phyloP scores from a whole-genome alignment of 2,888 invertebrate species.

The Invenusta paracnida region DNA sequence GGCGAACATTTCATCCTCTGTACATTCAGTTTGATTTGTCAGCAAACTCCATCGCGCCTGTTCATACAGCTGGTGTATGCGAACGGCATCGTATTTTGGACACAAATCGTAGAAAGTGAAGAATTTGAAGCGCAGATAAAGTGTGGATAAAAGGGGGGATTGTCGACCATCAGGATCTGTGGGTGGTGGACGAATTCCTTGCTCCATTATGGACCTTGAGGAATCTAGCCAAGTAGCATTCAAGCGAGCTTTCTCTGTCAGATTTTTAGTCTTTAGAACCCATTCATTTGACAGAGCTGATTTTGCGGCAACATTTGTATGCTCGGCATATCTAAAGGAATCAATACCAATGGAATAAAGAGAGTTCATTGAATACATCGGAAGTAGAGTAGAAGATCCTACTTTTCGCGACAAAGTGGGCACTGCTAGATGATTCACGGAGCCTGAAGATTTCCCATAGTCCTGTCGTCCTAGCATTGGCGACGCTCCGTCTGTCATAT shows the following conservation, averaged over 20 bases:
- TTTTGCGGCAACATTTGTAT: constrained; percentile 30
- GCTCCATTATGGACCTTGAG: constrained; percentile 95
- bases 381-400: background rate
- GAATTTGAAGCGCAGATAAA: constrained; percentile 44
- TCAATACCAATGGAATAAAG: constrained; percentile 23
- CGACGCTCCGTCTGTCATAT: background rate
- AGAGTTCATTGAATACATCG: constrained; percentile 13
- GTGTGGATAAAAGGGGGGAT: background rate
- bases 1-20: constrained; percentile 96
- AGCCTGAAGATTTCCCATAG: background rate
- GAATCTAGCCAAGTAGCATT: constrained; percentile 78
- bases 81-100: constrained; percentile 72
- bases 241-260: constrained; percentile 35
- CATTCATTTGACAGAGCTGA: constrained; percentile 10
- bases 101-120: constrained; percentile 43
- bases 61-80: constrained; percentile 97
- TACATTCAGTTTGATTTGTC: constrained; percentile 94
- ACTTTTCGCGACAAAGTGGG: constrained; percentile 9
- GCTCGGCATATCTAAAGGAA: constrained; percentile 21
- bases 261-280: constrained; percentile 40
- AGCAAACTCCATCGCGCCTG: constrained; percentile 96
- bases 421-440: constrained; percentile 28
- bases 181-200: constrained; percentile 68
- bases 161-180: background rate
- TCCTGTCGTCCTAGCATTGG: background rate